These are phyloP conservation scores for Malurus splendens DNA, from an alignment of 2,797 vertebrate species.

Conservation along the genomic window DNA sequence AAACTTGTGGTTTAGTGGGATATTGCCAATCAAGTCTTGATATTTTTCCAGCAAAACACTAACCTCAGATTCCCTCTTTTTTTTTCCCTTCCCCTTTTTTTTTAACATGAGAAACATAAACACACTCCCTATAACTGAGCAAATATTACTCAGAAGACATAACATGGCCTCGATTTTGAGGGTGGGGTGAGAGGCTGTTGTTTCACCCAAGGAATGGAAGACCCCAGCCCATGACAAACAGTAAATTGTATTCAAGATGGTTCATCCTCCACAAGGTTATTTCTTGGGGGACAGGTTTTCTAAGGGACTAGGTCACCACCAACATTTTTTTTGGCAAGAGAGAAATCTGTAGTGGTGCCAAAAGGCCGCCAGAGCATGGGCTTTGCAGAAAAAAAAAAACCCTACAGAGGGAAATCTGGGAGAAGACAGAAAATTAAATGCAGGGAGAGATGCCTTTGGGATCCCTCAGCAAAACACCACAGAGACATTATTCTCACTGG, in stretches of 20 bases:
- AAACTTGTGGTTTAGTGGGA: slow-evolving; percentile 67
- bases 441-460: background rate
- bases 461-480: background rate
- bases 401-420: background rate
- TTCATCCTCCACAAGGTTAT: background rate
- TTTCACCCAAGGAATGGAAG: background rate
- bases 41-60: slow-evolving; percentile 63
- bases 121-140: slow-evolving; percentile 15
- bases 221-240: background rate
- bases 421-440: background rate
- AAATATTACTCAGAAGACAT: slow-evolving; percentile 35
- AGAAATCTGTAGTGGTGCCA: background rate
- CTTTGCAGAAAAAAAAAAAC: slow-evolving; percentile 11
- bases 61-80: slow-evolving; percentile 62
- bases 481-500: background rate
- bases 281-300: background rate
- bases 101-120: slow-evolving; percentile 50
- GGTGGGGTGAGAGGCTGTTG: background rate
- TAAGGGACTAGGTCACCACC: background rate
- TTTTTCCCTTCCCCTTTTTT: fast-evolving
- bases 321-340: background rate
- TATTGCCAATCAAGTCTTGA: slow-evolving; percentile 70
- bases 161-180: background rate
- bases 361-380: background rate
- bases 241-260: background rate